phyloP scores from a whole-genome alignment of 2,113 vertebrate genomes.

The Puffinus mauretanicus region DNA sequence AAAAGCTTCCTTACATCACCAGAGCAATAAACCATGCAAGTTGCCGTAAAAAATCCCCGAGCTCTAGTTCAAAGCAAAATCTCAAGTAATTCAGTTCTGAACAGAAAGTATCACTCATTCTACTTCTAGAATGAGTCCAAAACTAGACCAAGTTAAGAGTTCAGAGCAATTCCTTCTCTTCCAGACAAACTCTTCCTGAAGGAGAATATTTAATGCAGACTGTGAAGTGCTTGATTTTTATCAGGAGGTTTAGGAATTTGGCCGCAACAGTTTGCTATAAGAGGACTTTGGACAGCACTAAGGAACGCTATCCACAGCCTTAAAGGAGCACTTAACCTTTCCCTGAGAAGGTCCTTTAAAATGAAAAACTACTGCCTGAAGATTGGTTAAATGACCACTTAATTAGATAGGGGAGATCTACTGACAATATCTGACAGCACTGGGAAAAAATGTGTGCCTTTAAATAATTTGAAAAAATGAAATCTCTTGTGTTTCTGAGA shows the following conservation, averaged over 20 bases:
- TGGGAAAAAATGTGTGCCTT: not conserved
- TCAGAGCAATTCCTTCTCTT: not conserved
- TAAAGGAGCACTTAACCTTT: not conserved
- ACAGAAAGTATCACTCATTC: not conserved
- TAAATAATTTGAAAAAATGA: not conserved
- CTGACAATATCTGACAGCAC: not conserved
- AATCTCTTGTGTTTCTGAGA: not conserved
- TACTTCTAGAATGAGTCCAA: not conserved
- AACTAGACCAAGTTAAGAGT: not conserved
- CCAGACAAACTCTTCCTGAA: not conserved
- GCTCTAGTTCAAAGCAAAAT: not conserved
- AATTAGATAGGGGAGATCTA: not conserved
- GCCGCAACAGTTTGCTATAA: not conserved
- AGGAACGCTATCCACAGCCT: not conserved
- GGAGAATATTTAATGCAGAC: not conserved
- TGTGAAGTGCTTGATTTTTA: not conserved
- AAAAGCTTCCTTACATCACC: not conserved
- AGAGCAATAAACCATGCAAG: not conserved
- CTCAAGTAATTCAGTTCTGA: not conserved
- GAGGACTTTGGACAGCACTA: not conserved
- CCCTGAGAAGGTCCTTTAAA: not conserved
- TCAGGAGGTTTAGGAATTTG: not conserved
- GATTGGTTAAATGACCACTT: slow-evolving; percentile 31
- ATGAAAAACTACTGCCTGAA: not conserved
- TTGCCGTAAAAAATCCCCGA: not conserved